These are phyloP conservation scores for Asobara japonica DNA, from an alignment of 1,140 invertebrate genomes.

Conservation along the genomic window DNA sequence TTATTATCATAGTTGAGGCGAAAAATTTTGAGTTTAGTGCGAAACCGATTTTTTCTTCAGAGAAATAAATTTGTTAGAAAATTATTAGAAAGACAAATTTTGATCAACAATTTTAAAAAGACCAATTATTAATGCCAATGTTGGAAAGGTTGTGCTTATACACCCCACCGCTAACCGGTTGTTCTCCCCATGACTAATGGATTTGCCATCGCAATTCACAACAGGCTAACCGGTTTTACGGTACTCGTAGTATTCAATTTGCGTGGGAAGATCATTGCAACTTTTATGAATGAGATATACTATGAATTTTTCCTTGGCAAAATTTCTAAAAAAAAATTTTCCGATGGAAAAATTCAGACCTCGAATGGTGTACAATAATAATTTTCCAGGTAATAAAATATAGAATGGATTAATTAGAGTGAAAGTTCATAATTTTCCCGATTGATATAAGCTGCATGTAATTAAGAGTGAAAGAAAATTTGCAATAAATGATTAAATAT, in stretches of 20 bases:
- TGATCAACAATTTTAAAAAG: no score
- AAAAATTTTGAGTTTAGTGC: slow-evolving; percentile 36
- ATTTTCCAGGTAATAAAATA: no score
- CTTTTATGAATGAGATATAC: slow-evolving; percentile 15
- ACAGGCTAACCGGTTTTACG: slow-evolving; percentile 53
- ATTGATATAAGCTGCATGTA: no score
- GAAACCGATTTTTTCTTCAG: no score
- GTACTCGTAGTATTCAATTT: slow-evolving; percentile 37
- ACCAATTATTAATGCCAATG: not conserved
- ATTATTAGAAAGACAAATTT: no score
- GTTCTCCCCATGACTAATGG: slow-evolving; percentile 38
- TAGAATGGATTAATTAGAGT: not conserved
- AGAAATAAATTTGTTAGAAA: no score
- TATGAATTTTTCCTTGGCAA: no score
- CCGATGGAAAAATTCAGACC: not conserved
- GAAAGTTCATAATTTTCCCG: not conserved
- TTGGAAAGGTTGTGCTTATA: not conserved
- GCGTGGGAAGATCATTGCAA: not conserved
- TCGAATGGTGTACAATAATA: not conserved
- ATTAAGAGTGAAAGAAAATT: not conserved
- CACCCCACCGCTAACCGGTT: slow-evolving; percentile 45
- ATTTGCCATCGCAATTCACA: slow-evolving; percentile 37
- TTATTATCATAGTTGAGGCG: slow-evolving; percentile 50
- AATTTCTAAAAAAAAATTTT: no score
- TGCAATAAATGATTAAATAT: not conserved